A percentile compares a stretch with the other conserved stretches of the same genome.
These are phyloP conservation scores for Pygoscelis antarcticus DNA, from an alignment of 2,113 vertebrate genomes.

Conservation along the genomic window DNA sequence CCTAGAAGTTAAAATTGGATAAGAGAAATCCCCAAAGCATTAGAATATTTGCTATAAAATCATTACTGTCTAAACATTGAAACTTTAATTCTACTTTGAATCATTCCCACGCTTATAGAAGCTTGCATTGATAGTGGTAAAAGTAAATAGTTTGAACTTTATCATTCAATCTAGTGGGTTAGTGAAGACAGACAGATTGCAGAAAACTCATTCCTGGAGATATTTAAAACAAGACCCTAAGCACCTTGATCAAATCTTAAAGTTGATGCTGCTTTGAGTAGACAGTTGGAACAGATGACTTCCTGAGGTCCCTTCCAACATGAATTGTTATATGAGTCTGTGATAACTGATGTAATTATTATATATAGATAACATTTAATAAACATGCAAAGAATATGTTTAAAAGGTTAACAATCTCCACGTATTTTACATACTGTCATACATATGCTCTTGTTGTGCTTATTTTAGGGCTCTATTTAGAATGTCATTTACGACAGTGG, in stretches of 20 bases:
- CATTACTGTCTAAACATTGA: neutral
- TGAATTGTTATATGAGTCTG: neutral
- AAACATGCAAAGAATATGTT: neutral
- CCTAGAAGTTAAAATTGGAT: neutral
- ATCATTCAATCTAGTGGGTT: neutral
- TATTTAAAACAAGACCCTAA: neutral
- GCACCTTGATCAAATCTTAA: neutral
- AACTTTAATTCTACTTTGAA: neutral
- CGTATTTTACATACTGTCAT: neutral
- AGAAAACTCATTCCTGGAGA: neutral
- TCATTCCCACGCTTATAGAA: neutral
- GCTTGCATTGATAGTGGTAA: neutral
- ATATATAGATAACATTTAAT: neutral
- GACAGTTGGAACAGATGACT: neutral
- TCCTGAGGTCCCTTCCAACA: neutral
- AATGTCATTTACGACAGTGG: neutral
- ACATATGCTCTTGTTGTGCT: neutral
- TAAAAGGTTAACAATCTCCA: neutral
- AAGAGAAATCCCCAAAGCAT: neutral
- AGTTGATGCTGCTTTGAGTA: neutral
- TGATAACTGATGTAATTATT: neutral
- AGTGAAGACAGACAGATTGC: neutral
- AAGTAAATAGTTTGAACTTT: neutral
- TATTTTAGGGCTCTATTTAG: neutral
- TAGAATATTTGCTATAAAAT: neutral